Base-by-base conservation (phyloP, 1,140 invertebrate species). In the Ylistrum balloti region DNA sequence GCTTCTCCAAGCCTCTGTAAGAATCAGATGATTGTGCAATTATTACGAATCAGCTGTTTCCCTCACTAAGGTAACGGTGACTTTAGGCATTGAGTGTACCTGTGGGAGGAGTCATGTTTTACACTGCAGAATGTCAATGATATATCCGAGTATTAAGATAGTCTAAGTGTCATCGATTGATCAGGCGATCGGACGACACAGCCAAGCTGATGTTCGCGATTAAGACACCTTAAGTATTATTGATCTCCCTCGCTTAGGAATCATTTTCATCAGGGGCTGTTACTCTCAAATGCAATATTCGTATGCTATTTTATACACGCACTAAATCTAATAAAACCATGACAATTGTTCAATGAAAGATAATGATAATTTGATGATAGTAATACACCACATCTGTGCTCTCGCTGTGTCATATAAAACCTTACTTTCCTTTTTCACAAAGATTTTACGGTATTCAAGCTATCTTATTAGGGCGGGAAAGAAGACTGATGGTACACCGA, bases 361-460 rank as follows among this genome's bases (percentile, higher is more conserved):
- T 17, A 74, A 74, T 17, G 56, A 74, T 74, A 74, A 74, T 74
- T 74, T 74, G 56, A 74, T 74, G 56, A 74, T 22, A 28, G 56
- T 74, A 28, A 74, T 17, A 74, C 56, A n/a, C 9, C 56, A 74
- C 56, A 74, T 74, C 56, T 74, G 56, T n/a, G 22, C 1, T 74
- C 56, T 5, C 9, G 17, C n/a, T 1, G 7, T 74, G 56, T 74
- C 56, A 74, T 74, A 74, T 74, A 74, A 74, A 74, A n/a, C 56
- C 22, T 28, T 74, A 28, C n/a, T 74, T 74, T 74, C n/a, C 56
- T 74, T 74, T 28, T 28, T 74, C 56, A 74, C 56, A 74, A 74
- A 74, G 56, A 74, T 74, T 74, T 74, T 74, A 74, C 56, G 56
- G 56, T 74, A 74, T 74, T 74, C 56, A 74, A 74, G 56, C 56